These are phyloP conservation scores for Trichoplusia ni DNA, from an alignment of 1,140 invertebrate species.

Conservation along the genomic window DNA sequence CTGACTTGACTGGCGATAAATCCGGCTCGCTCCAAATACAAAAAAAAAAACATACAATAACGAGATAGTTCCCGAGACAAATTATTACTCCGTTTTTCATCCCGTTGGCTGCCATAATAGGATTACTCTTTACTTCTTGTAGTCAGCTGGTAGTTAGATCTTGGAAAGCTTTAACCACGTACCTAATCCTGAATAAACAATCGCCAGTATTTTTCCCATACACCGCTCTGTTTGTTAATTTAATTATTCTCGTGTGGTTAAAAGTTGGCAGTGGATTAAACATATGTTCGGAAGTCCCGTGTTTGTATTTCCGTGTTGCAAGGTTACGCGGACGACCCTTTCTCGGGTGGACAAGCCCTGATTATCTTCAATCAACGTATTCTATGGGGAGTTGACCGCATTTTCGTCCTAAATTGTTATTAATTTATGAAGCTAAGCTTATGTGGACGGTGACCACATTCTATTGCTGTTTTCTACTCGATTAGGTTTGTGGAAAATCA, in stretches of 20 bases:
- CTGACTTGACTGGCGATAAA: slow-evolving; percentile 2
- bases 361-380: slow-evolving; percentile 21
- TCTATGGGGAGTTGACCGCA: slow-evolving; percentile 13
- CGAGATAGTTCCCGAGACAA: slow-evolving; percentile 20
- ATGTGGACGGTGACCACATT: not conserved
- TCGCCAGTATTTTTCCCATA: not conserved
- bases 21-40: slow-evolving; percentile 5
- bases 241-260: not conserved
- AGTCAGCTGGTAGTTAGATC: slow-evolving; percentile 5
- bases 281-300: not conserved
- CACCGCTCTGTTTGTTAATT: not conserved
- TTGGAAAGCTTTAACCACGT: not conserved
- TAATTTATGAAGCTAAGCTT: slow-evolving; percentile 17
- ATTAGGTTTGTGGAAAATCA: not conserved
- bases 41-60: not conserved
- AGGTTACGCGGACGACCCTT: not conserved
- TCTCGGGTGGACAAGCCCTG: slow-evolving; percentile 10
- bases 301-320: not conserved
- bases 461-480: not conserved
- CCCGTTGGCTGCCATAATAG: not conserved
- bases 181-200: not conserved
- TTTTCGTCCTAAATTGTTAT: slow-evolving; percentile 22
- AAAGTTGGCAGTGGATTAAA: not conserved
- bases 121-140: not conserved
- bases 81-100: slow-evolving; percentile 9